phyloP scores from a whole-genome alignment of 2,888 invertebrate species.

The Drosophila ezoana region DNA sequence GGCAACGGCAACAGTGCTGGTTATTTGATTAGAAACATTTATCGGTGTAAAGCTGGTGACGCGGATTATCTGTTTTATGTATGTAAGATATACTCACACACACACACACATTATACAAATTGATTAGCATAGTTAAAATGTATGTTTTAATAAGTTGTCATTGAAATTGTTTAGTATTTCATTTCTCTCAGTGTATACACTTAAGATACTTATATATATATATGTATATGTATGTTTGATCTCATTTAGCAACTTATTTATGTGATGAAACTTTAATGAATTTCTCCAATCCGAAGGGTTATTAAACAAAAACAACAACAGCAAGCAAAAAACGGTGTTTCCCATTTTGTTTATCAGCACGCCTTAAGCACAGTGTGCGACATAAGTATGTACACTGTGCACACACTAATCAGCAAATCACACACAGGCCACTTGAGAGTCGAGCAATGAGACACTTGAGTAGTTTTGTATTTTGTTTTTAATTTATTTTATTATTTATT shows the following conservation, averaged over 20 bases:
- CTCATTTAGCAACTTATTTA: constrained; percentile 68
- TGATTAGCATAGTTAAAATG: constrained; percentile 25
- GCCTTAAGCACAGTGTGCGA: constrained; percentile 21
- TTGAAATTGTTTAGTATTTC: constrained; percentile 15
- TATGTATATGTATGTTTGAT: constrained; percentile 52
- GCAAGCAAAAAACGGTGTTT: constrained; percentile 23
- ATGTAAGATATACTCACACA: constrained; percentile 37
- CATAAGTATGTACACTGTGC: constrained; percentile 35
- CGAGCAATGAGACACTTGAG: constrained; percentile 30
- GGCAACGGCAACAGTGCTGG: constrained; percentile 15
- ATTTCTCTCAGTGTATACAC: constrained; percentile 42
- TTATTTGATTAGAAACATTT: constrained; percentile 5
- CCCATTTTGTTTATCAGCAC: neutral
- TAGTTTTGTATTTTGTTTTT: neutral
- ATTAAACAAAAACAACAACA: constrained; percentile 37
- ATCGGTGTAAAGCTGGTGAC: constrained; percentile 8
- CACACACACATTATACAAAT: neutral
- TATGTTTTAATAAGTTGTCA: constrained; percentile 10
- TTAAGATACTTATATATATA: constrained; percentile 15
- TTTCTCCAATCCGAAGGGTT: constrained; percentile 35
- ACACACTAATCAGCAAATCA: constrained; percentile 47
- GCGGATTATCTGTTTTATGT: constrained; percentile 21
- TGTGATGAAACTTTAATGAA: constrained; percentile 59
- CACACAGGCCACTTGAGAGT: constrained; percentile 39
- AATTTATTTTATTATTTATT: constrained; percentile 17